These are phyloP conservation scores for Phylloscopus collybita DNA, from an alignment of 2,797 vertebrate genomes.

Conservation along the genomic window DNA sequence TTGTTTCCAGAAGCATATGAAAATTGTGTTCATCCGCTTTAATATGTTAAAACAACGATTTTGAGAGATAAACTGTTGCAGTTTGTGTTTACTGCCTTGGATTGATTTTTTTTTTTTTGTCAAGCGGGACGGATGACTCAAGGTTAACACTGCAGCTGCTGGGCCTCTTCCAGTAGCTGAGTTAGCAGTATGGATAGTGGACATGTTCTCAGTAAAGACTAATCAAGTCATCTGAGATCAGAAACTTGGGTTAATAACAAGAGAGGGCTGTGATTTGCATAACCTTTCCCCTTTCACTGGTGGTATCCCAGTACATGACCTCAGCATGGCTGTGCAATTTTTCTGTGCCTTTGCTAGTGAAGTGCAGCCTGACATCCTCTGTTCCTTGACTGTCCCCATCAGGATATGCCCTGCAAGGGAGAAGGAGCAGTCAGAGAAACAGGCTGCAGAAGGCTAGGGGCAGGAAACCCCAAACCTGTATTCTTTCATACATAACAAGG, in stretches of 20 bases:
- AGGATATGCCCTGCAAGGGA: not conserved
- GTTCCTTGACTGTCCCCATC: not conserved
- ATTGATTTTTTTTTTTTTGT: not conserved
- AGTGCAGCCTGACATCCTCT: not conserved
- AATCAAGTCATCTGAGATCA: not conserved
- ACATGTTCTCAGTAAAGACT: not conserved
- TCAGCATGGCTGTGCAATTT: rapidly evolving
- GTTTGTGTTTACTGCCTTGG: not conserved
- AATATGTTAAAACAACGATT: not conserved
- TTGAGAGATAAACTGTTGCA: not conserved
- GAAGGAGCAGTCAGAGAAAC: not conserved
- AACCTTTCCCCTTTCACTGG: not conserved
- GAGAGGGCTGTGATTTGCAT: not conserved
- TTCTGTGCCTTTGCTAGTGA: not conserved
- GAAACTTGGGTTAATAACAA: not conserved
- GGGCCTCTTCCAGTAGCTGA: not conserved
- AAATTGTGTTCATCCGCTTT: not conserved
- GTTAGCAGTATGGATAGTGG: not conserved
- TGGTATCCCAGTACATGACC: not conserved
- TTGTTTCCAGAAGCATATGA: not conserved
- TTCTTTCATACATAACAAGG: not conserved
- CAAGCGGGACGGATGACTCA: not conserved
- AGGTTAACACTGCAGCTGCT: not conserved
- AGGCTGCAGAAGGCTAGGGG: not conserved
- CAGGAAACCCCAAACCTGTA: not conserved